A percentile compares a stretch with the other conserved stretches of the same genome.
These are phyloP conservation scores for Schrankia costaestrigalis DNA, from an alignment of 2,888 invertebrate genomes.

Conservation along the genomic window DNA sequence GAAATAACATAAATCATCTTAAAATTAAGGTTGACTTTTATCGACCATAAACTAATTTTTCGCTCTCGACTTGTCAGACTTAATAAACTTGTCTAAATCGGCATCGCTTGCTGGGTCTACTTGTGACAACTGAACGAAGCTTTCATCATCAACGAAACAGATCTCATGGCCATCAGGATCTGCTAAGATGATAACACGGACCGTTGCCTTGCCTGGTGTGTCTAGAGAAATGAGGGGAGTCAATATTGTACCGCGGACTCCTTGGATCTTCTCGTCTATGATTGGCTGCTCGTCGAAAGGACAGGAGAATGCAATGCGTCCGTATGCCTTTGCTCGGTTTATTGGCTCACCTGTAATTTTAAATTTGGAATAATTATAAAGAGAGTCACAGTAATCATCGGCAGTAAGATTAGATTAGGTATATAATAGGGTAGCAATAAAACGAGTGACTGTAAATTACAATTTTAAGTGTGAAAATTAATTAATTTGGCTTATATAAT, in stretches of 20 bases:
- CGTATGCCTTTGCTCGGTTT: constrained; percentile 94
- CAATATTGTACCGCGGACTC: constrained; percentile 86
- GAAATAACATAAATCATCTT: no score
- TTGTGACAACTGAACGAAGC: constrained; percentile 92
- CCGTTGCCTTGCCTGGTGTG: constrained; percentile 98
- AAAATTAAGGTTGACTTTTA: constrained; percentile 18
- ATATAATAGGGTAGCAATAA: no score
- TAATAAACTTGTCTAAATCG: constrained; percentile 88
- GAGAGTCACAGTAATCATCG: no score
- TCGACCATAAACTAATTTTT: constrained; percentile 19
- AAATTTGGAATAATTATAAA: no score
- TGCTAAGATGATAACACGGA: constrained; percentile 96
- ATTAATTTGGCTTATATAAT: no score
- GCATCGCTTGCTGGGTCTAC: constrained; percentile 91
- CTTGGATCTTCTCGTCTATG: constrained; percentile 87
- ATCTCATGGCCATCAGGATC: constrained; percentile 99
- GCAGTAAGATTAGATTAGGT: no score
- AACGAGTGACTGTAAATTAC: no score
- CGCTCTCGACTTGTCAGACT: constrained; percentile 82
- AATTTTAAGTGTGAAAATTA: no score
- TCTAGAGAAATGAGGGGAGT: constrained; percentile 95
- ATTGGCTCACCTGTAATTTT: constrained; percentile 80
- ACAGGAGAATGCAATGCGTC: constrained; percentile 96
- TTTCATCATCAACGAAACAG: constrained; percentile 98
- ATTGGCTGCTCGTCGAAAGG: constrained; percentile 88